phyloP scores from a whole-genome alignment of 2,888 invertebrate genomes.

The Caradrina kadenii region DNA sequence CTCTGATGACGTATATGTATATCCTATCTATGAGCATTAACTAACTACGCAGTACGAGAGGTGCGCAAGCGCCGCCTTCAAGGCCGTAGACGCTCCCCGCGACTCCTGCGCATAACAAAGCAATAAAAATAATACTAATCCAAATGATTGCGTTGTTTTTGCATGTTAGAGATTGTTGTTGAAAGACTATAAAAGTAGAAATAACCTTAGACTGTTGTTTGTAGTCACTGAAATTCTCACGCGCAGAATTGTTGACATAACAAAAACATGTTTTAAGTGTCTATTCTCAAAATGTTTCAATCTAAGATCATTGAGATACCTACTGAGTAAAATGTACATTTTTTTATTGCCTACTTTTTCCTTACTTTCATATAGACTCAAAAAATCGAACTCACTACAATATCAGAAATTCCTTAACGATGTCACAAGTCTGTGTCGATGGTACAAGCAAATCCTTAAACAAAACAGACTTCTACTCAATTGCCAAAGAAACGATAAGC shows the following conservation, averaged over 20 bases:
- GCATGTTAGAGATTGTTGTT: slow-evolving; percentile 13
- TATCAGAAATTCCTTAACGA: neutral
- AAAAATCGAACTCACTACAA: neutral
- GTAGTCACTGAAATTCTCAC: neutral
- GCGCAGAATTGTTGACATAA: neutral
- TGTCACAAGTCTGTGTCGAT: no score
- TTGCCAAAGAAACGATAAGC: slow-evolving; percentile 31
- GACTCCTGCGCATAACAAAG: slow-evolving; percentile 70
- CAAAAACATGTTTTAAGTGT: neutral
- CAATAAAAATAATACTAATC: slow-evolving; percentile 60
- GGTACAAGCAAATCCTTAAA: neutral
- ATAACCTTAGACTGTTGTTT: slow-evolving; percentile 22
- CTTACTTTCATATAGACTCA: no score
- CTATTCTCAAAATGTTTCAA: neutral
- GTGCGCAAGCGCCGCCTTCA: slow-evolving; percentile 64
- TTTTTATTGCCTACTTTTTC: no score
- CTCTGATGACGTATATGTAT: slow-evolving; percentile 12
- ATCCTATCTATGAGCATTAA: neutral
- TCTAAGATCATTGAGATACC: no score
- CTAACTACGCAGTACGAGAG: slow-evolving; percentile 44
- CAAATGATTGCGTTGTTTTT: slow-evolving; percentile 25
- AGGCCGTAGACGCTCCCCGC: slow-evolving; percentile 70
- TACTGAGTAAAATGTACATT: neutral
- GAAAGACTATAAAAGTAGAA: slow-evolving; percentile 1
- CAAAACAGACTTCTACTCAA: slow-evolving; percentile 24